Evolutionary conservation across 2,888 invertebrate species (phyloP), one percentile per base, ranked within the genome.

Genomic region (Leptinotarsa tumamoca): DNA sequence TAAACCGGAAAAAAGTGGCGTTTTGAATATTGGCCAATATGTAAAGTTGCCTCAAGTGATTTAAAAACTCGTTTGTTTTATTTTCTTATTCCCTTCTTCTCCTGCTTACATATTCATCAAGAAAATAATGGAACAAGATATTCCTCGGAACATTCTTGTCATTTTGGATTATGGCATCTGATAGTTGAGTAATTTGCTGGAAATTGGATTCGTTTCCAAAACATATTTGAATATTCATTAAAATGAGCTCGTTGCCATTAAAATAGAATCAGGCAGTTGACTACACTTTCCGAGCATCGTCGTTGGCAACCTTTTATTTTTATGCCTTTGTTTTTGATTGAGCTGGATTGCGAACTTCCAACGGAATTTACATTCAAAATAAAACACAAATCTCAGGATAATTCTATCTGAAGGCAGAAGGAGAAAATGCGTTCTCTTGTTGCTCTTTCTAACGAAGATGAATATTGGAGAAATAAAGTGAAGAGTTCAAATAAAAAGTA

Each of bases 221-320:
- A 72, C 75, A 74, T 67, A 67, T 70, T 74, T 74, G 58, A 74
- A 70, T 70, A 70, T 70, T 70, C 70, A 70, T 73, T 73, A 73
- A 73, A 73, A 73, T 52, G 58, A 68, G 66, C 43, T 72, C 72
- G 66, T 67, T 66, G 66, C 18, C 58, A 54, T 27, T 27, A 69
- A 56, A 54, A 69, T 43, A 58, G 17, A 56, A 58, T 52, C 43
- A 67, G 14, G 67, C 49, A 72, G 33, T 66, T 33, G 18, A 33
- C 68, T 43, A 18, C 52, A 49, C 33, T 56, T 67, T 49, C 27
- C 27, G 15, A 58, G 54, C 61, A 27, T 67, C 70, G 61, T 67
- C 23, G 58, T 27, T 23, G 4, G 23, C 21, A 1, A 21, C 10
- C 58, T 58, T 58, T 58, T 23, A 58, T 58, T 58, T 21, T 58